Base-by-base conservation (phyloP, 1,140 invertebrate species). In the Ips nitidus region DNA sequence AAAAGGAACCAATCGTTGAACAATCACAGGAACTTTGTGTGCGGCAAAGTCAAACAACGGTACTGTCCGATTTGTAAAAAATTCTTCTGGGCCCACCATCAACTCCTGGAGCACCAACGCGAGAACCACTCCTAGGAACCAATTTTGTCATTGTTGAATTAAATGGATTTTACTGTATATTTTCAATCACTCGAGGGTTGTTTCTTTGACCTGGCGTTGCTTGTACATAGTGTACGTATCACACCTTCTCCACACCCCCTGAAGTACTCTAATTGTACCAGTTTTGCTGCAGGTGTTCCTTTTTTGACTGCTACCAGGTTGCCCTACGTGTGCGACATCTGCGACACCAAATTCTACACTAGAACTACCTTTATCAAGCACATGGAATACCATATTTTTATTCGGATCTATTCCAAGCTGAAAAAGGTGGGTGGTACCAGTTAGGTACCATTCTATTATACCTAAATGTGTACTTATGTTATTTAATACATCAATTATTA, bases 1-100 rank as follows among this genome's bases (percentile, higher is more conserved):
- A 69, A 69, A 22, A 61, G 71, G 36, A 72, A 72, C 22, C 71
- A 72, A 42, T 72, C 71, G n/a, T 41, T 72, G 47, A 69, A 69
- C 50, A 72, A 61, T 36, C 71, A 72, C 40, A 40, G 66, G 6
- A 72, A 72, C 43, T 72, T 72, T 43, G 66, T 69, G 41, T 72
- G 71, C 42, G 71, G 71, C 4, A 61, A 69, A 58, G 67, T 72
- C 43, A 72, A 72, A 39, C 52, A 69, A 36, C 59, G 52, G 4
- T 72, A 69, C 42, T 72, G 71, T 52, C 3, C 41, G 2, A 36
- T 66, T 7, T 72, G 71, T 45, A 69, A 61, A 37, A 59, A 56
- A 38, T 72, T 64, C 56, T 72, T 72, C 40, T 72, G 71, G 71
- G 71, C 71, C 2, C 52, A 59, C 3, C 71, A 72, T 4, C 71